Percentiles rank a stretch among this genome's conserved stretches.
These are phyloP conservation scores for Prionailurus viverrinus DNA, from an alignment of 2,113 vertebrate genomes.

Conservation along the genomic window DNA sequence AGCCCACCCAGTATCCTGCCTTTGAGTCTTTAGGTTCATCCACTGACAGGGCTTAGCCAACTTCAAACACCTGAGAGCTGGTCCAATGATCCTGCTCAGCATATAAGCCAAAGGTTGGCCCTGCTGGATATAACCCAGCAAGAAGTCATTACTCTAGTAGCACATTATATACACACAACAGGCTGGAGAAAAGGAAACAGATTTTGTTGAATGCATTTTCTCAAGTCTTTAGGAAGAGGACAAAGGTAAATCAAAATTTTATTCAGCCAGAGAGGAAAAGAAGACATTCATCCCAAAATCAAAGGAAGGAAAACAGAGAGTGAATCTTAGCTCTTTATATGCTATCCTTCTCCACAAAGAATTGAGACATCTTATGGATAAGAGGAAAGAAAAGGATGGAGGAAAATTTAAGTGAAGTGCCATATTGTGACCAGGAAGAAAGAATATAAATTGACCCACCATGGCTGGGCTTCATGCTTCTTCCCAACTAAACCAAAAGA, in stretches of 20 bases:
- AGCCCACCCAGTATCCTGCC: not conserved
- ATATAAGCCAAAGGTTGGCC: not conserved
- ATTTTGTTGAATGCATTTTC: constrained; percentile 45
- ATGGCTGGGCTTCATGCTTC: not conserved
- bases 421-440: not conserved
- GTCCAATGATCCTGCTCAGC: not conserved
- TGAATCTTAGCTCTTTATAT: not conserved
- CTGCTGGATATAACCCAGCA: not conserved
- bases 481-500: not conserved
- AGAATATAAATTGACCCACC: not conserved
- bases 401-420: not conserved
- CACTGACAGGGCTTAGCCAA: not conserved
- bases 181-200: not conserved
- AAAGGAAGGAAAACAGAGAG: not conserved
- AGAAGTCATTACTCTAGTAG: not conserved
- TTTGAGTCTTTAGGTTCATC: not conserved
- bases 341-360: constrained; percentile 38
- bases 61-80: not conserved
- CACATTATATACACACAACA: not conserved
- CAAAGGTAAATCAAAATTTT: constrained; percentile 56
- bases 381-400: not conserved
- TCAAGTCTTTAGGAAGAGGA: constrained; percentile 25
- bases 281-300: constrained; percentile 2
- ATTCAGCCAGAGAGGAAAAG: not conserved
- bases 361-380: not conserved